Percentiles rank a stretch among this genome's conserved stretches.
These are phyloP conservation scores for Ectobius pallidus DNA, from an alignment of 2,888 invertebrate species.

Conservation along the genomic window DNA sequence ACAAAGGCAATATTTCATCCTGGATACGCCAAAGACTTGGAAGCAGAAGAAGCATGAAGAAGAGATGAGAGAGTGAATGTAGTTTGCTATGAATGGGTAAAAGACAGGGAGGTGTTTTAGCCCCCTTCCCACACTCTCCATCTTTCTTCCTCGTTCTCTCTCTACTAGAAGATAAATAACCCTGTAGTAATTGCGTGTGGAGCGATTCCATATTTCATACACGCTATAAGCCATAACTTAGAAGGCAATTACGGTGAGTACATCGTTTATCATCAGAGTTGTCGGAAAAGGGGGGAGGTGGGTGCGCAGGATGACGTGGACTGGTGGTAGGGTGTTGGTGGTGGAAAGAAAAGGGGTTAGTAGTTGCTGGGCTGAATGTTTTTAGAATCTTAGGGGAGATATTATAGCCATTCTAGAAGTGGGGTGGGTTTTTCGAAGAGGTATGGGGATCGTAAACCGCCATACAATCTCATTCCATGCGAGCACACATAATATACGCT, in stretches of 20 bases:
- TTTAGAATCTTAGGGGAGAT: background rate
- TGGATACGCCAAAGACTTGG: background rate
- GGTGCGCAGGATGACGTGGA: constrained; percentile 39
- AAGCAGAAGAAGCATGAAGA: background rate
- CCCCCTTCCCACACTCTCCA: constrained; percentile 11
- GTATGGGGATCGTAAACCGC: background rate
- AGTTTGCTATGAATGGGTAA: constrained; percentile 38
- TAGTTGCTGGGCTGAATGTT: constrained; percentile 14
- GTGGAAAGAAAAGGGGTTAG: constrained; percentile 14
- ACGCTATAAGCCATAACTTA: constrained; percentile 64
- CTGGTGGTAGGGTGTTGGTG: constrained; percentile 1
- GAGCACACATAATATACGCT: no score
- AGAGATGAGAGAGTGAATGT: constrained; percentile 29
- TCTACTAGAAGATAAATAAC: constrained; percentile 58
- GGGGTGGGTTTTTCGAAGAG: background rate
- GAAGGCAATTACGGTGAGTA: constrained; percentile 65
- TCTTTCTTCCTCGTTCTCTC: constrained; percentile 26
- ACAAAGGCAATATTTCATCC: constrained; percentile 38
- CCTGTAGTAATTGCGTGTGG: constrained; percentile 63
- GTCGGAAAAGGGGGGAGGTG: constrained; percentile 42
- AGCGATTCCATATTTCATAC: constrained; percentile 65
- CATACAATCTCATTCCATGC: background rate
- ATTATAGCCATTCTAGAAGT: background rate
- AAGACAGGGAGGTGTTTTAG: constrained; percentile 37
- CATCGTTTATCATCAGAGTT: constrained; percentile 61